Evolutionary conservation across 2,113 vertebrate species (phyloP).

Genomic region (Donacobius atricapilla): DNA sequence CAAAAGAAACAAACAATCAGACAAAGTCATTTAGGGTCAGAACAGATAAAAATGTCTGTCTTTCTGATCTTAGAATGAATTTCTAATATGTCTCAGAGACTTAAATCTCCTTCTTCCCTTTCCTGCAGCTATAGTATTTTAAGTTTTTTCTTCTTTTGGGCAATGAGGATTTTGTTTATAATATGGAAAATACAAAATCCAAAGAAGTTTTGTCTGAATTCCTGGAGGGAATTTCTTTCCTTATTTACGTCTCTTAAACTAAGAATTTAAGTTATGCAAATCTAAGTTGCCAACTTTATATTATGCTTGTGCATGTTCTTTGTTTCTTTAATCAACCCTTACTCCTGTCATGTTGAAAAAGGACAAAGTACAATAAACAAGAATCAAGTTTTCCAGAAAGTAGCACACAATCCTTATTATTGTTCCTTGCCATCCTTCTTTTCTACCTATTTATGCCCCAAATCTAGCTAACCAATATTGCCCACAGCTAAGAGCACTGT

Average conservation of each 20-base stretch:
- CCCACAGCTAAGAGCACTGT: not conserved
- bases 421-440: not conserved
- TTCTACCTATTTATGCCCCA: not conserved
- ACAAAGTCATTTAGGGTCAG: not conserved
- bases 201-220: not conserved
- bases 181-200: not conserved
- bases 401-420: not conserved
- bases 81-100: not conserved
- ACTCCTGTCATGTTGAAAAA: not conserved
- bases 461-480: not conserved
- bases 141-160: not conserved
- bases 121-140: not conserved
- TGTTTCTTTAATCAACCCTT: not conserved
- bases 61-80: constrained; percentile 9
- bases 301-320: not conserved
- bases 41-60: not conserved
- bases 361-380: not conserved
- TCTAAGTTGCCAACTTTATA: not conserved
- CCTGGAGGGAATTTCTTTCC: not conserved
- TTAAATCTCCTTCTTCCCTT: not conserved
- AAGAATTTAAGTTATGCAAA: constrained; percentile 14
- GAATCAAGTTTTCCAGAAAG: not conserved
- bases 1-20: not conserved
- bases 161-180: not conserved
- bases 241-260: not conserved